These are phyloP conservation scores for Troglohyphantes excavatus DNA, from an alignment of 2,888 invertebrate species.

Conservation along the genomic window DNA sequence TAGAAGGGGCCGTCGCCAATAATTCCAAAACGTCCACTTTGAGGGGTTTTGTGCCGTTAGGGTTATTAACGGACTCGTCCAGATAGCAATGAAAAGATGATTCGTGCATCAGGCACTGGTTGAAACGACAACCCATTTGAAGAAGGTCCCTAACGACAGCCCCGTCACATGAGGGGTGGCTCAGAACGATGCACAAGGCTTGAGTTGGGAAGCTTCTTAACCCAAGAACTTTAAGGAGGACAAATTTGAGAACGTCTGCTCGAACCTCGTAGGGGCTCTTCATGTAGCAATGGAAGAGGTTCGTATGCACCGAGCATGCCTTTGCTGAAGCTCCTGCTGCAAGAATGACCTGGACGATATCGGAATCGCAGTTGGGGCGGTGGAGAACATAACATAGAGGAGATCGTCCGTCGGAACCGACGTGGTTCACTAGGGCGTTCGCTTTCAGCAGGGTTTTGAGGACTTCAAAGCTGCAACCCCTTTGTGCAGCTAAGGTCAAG, in stretches of 20 bases:
- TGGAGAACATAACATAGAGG: neutral
- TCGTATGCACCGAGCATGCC: neutral
- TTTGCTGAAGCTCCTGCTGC: neutral
- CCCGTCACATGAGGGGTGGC: neutral
- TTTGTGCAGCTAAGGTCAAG: neutral
- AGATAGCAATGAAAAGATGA: neutral
- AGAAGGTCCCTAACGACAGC: neutral
- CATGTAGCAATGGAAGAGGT: neutral
- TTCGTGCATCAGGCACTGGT: neutral
- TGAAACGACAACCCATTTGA: neutral
- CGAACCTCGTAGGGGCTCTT: neutral
- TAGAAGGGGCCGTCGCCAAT: neutral
- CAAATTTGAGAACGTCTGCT: neutral
- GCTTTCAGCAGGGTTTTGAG: neutral
- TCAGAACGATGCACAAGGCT: neutral
- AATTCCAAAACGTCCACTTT: neutral
- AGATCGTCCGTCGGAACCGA: neutral
- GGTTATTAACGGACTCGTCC: neutral
- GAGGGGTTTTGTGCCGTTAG: neutral
- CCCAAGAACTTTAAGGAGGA: neutral
- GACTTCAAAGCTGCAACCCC: neutral
- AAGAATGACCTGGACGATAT: neutral
- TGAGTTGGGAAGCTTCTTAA: neutral
- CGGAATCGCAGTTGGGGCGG: neutral
- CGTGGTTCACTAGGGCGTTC: neutral